Evolutionary conservation across 2,888 invertebrate species (phyloP).

Genomic region (Drosophila suboccidentalis): DNA sequence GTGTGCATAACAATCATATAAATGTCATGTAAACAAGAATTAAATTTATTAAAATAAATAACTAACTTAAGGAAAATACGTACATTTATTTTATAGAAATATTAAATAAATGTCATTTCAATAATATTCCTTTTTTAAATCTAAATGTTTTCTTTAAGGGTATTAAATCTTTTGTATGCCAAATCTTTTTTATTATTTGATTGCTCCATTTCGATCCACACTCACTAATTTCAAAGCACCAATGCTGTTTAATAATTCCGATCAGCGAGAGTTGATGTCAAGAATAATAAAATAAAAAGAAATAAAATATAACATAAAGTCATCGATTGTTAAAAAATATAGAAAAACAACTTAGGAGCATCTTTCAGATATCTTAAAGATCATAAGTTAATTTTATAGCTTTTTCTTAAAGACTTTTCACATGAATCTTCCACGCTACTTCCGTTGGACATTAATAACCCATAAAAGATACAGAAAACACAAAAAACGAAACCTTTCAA

Average conservation of each 20-base stretch:
- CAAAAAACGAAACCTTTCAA: slow-evolving; percentile 44
- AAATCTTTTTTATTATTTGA: neutral
- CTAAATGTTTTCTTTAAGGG: neutral
- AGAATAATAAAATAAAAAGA: slow-evolving; percentile 4
- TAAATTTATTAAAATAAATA: no score
- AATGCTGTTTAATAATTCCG: slow-evolving; percentile 2
- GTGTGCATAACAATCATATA: no score
- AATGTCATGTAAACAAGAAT: no score
- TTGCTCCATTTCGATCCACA: slow-evolving; percentile 5
- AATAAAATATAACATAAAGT: neutral
- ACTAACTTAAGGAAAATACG: no score
- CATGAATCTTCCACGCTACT: slow-evolving; percentile 16
- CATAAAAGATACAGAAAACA: slow-evolving; percentile 3
- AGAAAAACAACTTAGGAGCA: neutral
- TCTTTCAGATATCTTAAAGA: neutral
- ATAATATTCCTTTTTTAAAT: neutral
- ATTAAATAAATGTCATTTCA: no score
- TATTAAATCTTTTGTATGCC: neutral
- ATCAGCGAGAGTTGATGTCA: slow-evolving; percentile 1
- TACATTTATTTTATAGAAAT: no score
- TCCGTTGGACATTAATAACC: slow-evolving; percentile 49
- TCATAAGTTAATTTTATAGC: slow-evolving; percentile 21
- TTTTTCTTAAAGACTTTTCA: slow-evolving; percentile 5
- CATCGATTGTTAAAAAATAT: neutral
- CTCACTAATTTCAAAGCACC: slow-evolving; percentile 13